These are phyloP conservation scores for Chitala chitala DNA, from an alignment of 2,113 vertebrate species.

Conservation along the genomic window DNA sequence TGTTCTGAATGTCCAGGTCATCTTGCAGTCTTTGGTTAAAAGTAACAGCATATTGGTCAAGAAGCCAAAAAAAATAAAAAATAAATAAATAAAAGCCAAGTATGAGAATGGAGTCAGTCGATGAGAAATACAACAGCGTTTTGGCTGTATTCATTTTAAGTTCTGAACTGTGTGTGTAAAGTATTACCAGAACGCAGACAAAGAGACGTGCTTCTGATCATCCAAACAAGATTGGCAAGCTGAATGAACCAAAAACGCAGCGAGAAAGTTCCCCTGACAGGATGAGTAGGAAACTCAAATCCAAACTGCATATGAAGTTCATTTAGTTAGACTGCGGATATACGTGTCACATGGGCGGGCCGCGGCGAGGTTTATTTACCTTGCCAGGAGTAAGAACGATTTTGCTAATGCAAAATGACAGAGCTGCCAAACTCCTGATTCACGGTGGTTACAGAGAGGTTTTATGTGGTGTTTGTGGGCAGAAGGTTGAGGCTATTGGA, in stretches of 20 bases:
- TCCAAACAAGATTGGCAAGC: not conserved
- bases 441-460: slow-evolving; percentile 37
- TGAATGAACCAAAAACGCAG: not conserved
- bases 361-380: slow-evolving; percentile 58
- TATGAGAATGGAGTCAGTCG: not conserved
- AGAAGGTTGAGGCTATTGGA: slow-evolving; percentile 29
- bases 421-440: slow-evolving; percentile 70
- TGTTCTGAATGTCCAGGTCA: no score
- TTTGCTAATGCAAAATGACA: slow-evolving; percentile 73
- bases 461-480: slow-evolving; percentile 5
- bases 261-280: not conserved
- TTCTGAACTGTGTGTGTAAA: not conserved
- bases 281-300: not conserved
- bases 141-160: not conserved
- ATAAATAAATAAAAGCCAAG: not conserved
- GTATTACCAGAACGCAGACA: not conserved
- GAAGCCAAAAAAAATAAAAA: no score
- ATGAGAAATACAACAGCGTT: not conserved
- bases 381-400: slow-evolving; percentile 66
- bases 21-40: not conserved
- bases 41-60: no score
- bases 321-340: slow-evolving; percentile 44
- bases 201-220: slow-evolving; percentile 1
- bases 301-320: not conserved
- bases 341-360: slow-evolving; percentile 51